Base-by-base conservation (phyloP, 2,113 vertebrate genomes). In the Urocynchramus pylzowi region DNA sequence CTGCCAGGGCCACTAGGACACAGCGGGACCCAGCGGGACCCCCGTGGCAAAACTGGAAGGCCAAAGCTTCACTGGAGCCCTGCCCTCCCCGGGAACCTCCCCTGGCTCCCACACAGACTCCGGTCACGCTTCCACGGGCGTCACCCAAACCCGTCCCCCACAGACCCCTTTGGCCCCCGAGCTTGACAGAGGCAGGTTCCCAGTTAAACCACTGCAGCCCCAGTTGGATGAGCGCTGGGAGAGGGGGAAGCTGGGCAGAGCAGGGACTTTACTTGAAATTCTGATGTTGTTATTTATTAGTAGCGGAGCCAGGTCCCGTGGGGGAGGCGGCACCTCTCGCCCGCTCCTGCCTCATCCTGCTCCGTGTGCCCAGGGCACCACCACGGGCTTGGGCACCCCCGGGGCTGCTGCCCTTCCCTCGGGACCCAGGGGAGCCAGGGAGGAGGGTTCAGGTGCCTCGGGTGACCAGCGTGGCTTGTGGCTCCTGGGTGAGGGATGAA, bases 1-100 rank as follows among this genome's bases (percentile, higher is more conserved):
- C 35, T 99, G 99, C 98, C 99, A 99, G 97, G 99, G 99, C 89
- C 99, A 99, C 96, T 99, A 98, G 79, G 84, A 87, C 73, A 77
- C 73, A 27, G 68, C 39, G 68, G 91, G 90, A 98, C 92, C 17
- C 59, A 27, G 16, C 59, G 59, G 59, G 59, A 42, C 42, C 77
- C 83, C 87, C 16, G 5, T 18, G 84, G 80, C 78, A 87, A 73
- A 97, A 96, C 97, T 97, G 96, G 96, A 97, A 94, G 94, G 91
- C 86, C 70, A 57, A 76, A 96, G 82, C 90, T 74, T 3, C 1
- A 7, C 45, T 17, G 0, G 42, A 31, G 79, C 91, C 14, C 0
- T 9, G 67, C 60, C 82, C 84, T 89, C 76, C 82, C 89, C 1
- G 16, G 79, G 79, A 83, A 52, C 8, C 42, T 57, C 77, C 84